Evolutionary conservation across 1,140 invertebrate species (phyloP).

Genomic region (Agraylea sexmaculata): DNA sequence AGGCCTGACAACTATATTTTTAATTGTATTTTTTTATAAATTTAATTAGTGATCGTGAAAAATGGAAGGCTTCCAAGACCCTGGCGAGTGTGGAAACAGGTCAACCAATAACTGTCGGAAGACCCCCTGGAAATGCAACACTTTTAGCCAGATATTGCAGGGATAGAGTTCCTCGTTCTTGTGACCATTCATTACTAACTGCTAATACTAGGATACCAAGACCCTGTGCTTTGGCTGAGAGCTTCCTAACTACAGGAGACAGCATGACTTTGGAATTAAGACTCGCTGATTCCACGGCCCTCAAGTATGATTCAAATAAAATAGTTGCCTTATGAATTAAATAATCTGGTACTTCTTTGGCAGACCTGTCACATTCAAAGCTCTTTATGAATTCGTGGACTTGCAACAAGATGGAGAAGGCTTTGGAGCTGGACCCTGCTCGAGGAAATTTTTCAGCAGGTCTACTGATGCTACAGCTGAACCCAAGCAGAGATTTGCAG

Average conservation of each 20-base stretch:
- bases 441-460: conserved; percentile 53
- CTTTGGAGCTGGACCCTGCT: conserved; percentile 54
- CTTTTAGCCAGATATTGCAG: conserved; percentile 66
- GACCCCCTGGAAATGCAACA: conserved; percentile 52
- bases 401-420: conserved; percentile 71
- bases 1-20: too few relatives aligned
- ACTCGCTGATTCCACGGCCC: conserved; percentile 68
- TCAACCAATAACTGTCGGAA: conserved; percentile 37
- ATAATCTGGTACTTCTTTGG: conserved; percentile 26
- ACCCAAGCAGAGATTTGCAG: conserved; percentile 48
- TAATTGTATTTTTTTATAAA: too few relatives aligned
- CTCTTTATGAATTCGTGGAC: conserved; percentile 84
- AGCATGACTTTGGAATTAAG: conserved; percentile 68
- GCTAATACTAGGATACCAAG: conserved; percentile 43
- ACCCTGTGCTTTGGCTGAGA: conserved; percentile 69
- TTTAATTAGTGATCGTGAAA: conserved; percentile 19
- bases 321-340: neutral
- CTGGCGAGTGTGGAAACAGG: conserved; percentile 36
- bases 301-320: conserved; percentile 58
- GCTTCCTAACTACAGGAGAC: conserved; percentile 69
- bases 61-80: conserved; percentile 28
- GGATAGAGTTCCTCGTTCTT: conserved; percentile 62
- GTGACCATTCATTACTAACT: conserved; percentile 58
- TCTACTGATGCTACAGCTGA: conserved; percentile 44
- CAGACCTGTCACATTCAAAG: conserved; percentile 70